Evolutionary conservation across 2,113 vertebrate species (phyloP).

Genomic region (Laticauda colubrina): DNA sequence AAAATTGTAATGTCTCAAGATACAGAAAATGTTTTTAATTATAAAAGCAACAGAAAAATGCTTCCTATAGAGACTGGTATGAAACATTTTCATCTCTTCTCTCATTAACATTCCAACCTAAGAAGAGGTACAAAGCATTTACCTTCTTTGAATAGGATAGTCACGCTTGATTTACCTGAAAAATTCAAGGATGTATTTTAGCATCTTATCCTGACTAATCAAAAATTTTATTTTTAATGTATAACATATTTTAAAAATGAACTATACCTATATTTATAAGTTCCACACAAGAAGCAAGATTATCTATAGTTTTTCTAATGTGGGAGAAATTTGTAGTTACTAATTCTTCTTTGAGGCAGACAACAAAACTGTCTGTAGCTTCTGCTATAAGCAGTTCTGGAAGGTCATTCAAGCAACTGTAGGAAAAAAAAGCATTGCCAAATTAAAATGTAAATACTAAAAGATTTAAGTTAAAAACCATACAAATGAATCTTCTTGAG

Average conservation of each 20-base stretch:
- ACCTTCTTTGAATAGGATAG: conserved; percentile 82
- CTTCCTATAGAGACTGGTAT: background rate
- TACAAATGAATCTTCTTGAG: background rate
- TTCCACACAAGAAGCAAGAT: conserved; percentile 82
- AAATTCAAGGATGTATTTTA: conserved; percentile 28
- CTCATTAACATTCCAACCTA: conserved; percentile 5
- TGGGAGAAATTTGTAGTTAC: conserved; percentile 63
- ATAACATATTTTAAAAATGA: background rate
- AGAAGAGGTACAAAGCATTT: conserved; percentile 47
- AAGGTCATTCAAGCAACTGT: conserved; percentile 79
- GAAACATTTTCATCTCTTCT: background rate
- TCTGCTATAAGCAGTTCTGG: conserved; percentile 69
- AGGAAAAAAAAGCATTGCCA: background rate
- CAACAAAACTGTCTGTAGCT: conserved; percentile 70
- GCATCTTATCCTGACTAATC: background rate
- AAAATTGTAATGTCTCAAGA: background rate
- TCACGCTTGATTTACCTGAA: conserved; percentile 82
- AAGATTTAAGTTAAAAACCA: background rate
- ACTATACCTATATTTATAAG: conserved; percentile 80
- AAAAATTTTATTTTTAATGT: background rate
- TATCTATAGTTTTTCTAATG: conserved; percentile 77
- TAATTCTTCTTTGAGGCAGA: conserved; percentile 76
- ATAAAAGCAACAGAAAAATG: background rate
- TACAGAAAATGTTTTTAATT: background rate
- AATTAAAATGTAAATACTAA: background rate